Evolutionary conservation across 2,113 vertebrate species (phyloP).

Genomic region (Passer montanus): DNA sequence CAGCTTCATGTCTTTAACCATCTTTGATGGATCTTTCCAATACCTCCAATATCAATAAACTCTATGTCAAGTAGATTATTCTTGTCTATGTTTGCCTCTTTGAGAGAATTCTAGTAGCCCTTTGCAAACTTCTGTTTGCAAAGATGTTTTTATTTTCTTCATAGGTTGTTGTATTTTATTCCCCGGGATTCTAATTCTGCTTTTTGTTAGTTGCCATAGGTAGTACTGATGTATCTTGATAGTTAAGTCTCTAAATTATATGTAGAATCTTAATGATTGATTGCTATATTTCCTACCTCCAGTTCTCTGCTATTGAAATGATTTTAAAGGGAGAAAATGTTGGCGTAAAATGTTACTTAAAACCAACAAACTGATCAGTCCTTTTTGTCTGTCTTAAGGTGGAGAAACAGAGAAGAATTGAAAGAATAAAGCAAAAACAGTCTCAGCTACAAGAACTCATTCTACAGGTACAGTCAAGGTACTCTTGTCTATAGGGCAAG

Average conservation of each 20-base stretch:
- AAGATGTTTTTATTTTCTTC: not conserved
- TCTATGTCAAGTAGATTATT: not conserved
- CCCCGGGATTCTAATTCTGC: not conserved
- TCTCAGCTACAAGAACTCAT: conserved; percentile 98
- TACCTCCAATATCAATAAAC: not conserved
- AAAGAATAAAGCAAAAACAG: conserved; percentile 99
- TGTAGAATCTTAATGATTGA: not conserved
- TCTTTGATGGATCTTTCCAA: not conserved
- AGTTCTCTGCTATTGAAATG: not conserved
- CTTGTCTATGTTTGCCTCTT: not conserved
- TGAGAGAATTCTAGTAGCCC: not conserved
- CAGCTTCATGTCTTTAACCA: not conserved
- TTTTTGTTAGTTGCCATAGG: not conserved
- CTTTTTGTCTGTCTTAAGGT: conserved; percentile 75
- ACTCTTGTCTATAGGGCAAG: conserved; percentile 52
- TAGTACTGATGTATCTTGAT: not conserved
- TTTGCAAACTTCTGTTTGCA: not conserved
- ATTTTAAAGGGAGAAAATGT: not conserved
- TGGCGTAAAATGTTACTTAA: not conserved
- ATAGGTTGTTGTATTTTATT: not conserved
- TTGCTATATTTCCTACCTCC: not conserved
- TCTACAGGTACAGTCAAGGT: conserved; percentile 86
- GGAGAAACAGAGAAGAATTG: conserved; percentile 92
- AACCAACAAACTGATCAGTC: not conserved
- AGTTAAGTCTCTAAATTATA: not conserved